These are phyloP conservation scores for Samia ricini DNA, from an alignment of 1,140 invertebrate genomes.

Conservation along the genomic window DNA sequence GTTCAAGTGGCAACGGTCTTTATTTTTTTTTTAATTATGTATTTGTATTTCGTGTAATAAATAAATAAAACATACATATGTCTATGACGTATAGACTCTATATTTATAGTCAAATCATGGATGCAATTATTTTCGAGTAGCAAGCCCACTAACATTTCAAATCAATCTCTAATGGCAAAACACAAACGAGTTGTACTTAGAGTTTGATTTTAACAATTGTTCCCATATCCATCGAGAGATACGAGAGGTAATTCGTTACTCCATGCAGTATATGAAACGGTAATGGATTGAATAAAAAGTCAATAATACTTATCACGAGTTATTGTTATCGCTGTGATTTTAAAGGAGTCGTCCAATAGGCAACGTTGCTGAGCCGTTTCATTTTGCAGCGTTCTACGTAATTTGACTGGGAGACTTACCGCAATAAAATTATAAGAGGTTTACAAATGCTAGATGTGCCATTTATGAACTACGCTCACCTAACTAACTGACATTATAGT, in stretches of 20 bases:
- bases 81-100: no score
- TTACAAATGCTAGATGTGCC: slow-evolving; percentile 8
- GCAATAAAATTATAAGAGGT: slow-evolving; percentile 11
- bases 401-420: slow-evolving; percentile 21
- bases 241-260: not conserved
- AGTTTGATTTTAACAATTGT: not conserved
- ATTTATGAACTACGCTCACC: not conserved
- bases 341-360: slow-evolving; percentile 6
- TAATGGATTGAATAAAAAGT: slow-evolving; percentile 9
- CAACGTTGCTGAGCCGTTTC: slow-evolving; percentile 20
- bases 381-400: slow-evolving; percentile 26
- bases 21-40: no score
- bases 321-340: slow-evolving; percentile 4
- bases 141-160: no score
- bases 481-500: no score
- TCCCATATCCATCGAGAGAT: not conserved
- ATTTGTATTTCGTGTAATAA: no score
- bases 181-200: not conserved
- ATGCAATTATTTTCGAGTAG: no score
- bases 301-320: slow-evolving; percentile 5
- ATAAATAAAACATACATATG: no score
- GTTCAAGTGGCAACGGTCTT: no score
- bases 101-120: no score
- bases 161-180: not conserved
- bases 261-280: not conserved